These are phyloP conservation scores for Hesperophylax magnus DNA, from an alignment of 1,140 invertebrate genomes.

Conservation along the genomic window DNA sequence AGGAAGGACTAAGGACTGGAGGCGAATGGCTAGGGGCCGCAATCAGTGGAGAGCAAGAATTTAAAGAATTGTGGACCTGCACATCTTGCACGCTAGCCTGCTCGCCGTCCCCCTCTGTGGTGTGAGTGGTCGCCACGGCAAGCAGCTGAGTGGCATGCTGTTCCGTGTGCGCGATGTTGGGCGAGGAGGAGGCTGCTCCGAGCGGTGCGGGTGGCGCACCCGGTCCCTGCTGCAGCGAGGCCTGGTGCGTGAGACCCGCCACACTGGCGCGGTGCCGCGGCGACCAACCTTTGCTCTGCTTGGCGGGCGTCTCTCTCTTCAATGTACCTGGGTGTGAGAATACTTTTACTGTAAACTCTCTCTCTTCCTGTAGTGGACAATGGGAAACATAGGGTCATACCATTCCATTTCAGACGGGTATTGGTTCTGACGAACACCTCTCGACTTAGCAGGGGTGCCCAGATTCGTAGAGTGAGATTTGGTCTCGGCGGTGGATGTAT, in stretches of 20 bases:
- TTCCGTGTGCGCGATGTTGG: conserved; percentile 55
- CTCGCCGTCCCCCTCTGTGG: conserved; percentile 43
- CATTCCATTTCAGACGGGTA: too few species aligned
- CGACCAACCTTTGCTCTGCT: conserved; percentile 61
- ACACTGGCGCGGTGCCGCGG: conserved; percentile 66
- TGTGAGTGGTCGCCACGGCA: neutral
- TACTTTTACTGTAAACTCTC: too few species aligned
- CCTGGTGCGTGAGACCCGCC: conserved; percentile 52
- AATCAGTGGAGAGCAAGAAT: too few species aligned
- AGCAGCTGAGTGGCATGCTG: neutral
- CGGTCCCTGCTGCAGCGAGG: conserved; percentile 32
- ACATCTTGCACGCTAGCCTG: conserved; percentile 38
- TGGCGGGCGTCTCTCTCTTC: conserved; percentile 51
- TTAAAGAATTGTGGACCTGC: neutral
- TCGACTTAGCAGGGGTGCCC: too few species aligned
- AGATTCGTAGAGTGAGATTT: too few species aligned
- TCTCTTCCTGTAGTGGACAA: too few species aligned
- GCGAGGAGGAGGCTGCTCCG: conserved; percentile 59
- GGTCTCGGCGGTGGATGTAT: too few species aligned
- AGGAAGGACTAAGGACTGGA: too few species aligned
- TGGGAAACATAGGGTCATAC: too few species aligned
- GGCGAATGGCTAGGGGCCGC: too few species aligned
- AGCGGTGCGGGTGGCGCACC: conserved; percentile 9
- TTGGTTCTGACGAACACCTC: too few species aligned
- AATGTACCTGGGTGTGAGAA: conserved; percentile 10